phyloP scores from a whole-genome alignment of 1,140 invertebrate genomes.

The Conopomorpha cramerella region DNA sequence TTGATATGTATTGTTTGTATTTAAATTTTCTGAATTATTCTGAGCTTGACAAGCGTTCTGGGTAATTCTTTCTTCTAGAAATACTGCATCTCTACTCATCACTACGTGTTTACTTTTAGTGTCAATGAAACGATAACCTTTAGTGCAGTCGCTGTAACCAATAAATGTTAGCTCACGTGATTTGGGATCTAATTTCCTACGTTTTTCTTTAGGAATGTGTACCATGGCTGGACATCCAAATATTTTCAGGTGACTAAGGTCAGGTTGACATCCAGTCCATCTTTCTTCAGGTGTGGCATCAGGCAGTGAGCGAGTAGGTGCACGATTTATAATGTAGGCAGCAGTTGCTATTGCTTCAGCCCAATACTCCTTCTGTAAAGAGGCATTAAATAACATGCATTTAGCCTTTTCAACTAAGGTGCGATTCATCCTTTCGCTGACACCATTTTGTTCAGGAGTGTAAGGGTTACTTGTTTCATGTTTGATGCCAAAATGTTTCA shows the following conservation, averaged over 20 bases:
- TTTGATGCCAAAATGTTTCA: constrained; percentile 9
- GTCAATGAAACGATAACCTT: constrained; percentile 23
- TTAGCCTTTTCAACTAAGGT: constrained; percentile 18
- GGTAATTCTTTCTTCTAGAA: too few species aligned
- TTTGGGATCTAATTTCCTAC: constrained; percentile 11
- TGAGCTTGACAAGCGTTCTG: too few species aligned
- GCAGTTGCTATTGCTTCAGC: constrained; percentile 25
- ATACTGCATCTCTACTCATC: constrained; percentile 20
- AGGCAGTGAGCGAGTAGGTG: constrained; percentile 5
- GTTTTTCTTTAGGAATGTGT: constrained; percentile 12
- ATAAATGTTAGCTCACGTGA: constrained; percentile 11
- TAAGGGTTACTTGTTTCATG: constrained; percentile 18
- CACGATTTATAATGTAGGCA: constrained; percentile 22
- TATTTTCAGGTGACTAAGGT: constrained; percentile 14
- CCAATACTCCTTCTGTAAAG: constrained; percentile 16
- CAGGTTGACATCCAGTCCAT: constrained; percentile 18
- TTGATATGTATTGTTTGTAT: too few species aligned
- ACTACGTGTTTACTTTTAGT: constrained; percentile 13
- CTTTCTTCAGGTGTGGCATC: constrained; percentile 20
- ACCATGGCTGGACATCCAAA: constrained; percentile 18
- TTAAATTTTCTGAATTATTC: too few species aligned
- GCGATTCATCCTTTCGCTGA: constrained; percentile 31
- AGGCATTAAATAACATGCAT: constrained; percentile 8
- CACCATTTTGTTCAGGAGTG: constrained; percentile 19
- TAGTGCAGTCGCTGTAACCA: constrained; percentile 13